Conservation (phyloP, 30 jellyfish, hydroid and myxozoan species). For the Hydractinia symbiolongicarpus region DNA sequence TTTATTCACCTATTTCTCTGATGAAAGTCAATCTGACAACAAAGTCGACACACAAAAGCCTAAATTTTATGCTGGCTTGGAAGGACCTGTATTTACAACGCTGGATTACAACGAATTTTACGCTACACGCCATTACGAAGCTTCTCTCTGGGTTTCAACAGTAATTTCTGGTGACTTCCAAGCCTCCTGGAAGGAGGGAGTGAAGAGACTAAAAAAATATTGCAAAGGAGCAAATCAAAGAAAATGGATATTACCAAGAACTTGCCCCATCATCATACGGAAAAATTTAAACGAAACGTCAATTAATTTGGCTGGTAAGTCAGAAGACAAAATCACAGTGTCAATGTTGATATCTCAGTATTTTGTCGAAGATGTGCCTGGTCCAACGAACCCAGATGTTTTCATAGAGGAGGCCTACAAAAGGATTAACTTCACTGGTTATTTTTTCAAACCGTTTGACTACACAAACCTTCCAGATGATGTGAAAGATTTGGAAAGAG, state of each 20-base stretch:
- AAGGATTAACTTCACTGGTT: conserved; percentile 40
- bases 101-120: conserved; percentile 75
- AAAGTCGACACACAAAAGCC: conserved; percentile 40
- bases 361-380: conserved; percentile 48
- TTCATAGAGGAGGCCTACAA: conserved; percentile 55
- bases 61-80: conserved; percentile 32
- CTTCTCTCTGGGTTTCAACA: conserved; percentile 62
- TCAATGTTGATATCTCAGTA: conserved; percentile 58
- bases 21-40: conserved; percentile 32
- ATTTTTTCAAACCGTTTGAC: conserved; percentile 2
- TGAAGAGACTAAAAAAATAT: conserved; percentile 37
- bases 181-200: conserved; percentile 26
- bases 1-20: conserved; percentile 55
- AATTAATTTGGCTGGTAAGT: neutral
- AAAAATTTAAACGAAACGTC: conserved; percentile 13
- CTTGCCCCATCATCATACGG: conserved; percentile 28
- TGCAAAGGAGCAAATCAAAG: conserved; percentile 35
- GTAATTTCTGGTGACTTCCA: conserved; percentile 23
- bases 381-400: conserved; percentile 44
- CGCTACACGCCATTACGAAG: conserved; percentile 62
- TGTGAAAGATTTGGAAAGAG: neutral
- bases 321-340: conserved; percentile 23
- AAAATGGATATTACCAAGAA: conserved; percentile 21
- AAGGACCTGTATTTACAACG: conserved; percentile 39
- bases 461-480: conserved; percentile 28